phyloP scores from a whole-genome alignment of 2,797 vertebrate species.

The Pseudomugil tenellus region DNA sequence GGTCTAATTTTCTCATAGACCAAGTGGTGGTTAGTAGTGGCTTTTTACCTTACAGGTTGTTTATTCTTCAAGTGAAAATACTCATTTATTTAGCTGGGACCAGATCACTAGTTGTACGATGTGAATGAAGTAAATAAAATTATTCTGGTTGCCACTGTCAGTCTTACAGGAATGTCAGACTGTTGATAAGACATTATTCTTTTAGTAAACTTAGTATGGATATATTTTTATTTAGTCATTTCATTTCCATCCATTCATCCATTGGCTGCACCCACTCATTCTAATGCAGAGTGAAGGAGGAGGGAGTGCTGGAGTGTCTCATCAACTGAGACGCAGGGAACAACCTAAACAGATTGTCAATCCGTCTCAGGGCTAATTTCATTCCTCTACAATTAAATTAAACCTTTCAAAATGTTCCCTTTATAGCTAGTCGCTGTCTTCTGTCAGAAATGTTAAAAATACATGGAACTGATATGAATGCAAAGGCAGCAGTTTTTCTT shows the following conservation, averaged over 20 bases:
- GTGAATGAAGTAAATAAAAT: background rate
- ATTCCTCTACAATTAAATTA: background rate
- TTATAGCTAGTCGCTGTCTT: too few relatives aligned
- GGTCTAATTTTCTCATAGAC: conserved; percentile 20
- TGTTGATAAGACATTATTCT: background rate
- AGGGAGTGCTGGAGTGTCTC: too few relatives aligned
- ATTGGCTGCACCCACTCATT: too few relatives aligned
- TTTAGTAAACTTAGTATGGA: rapidly evolving
- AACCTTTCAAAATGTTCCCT: background rate
- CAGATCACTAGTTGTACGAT: background rate
- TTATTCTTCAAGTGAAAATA: background rate
- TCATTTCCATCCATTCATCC: too few relatives aligned
- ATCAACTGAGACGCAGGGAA: too few relatives aligned
- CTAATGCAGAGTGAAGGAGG: too few relatives aligned
- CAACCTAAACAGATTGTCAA: too few relatives aligned
- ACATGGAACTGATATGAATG: too few relatives aligned
- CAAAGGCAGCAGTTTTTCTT: background rate
- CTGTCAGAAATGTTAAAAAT: background rate
- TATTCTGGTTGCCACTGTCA: background rate
- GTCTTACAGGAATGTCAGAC: background rate
- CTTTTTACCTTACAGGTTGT: background rate
- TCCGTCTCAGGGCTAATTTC: too few relatives aligned
- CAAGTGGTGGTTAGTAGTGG: background rate
- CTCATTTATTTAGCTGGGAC: background rate
- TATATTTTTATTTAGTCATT: too few relatives aligned